phyloP scores from a whole-genome alignment of 2,113 vertebrate species.

The Peromyscus polionotus region DNA sequence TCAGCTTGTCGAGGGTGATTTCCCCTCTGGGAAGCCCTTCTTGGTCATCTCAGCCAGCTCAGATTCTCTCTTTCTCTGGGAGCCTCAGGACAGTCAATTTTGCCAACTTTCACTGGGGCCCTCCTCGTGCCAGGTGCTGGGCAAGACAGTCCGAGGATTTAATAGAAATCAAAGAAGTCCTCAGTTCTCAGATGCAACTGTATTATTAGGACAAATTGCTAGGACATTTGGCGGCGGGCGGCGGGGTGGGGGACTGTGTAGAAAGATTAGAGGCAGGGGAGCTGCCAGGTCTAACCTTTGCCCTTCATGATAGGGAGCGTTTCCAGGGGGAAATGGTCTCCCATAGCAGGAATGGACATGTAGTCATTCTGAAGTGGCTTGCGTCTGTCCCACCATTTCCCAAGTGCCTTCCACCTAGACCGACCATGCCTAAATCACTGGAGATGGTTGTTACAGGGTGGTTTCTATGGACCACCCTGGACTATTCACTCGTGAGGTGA shows the following conservation, averaged over 20 bases:
- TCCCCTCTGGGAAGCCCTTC: slow-evolving; percentile 38
- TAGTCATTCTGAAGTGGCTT: neutral
- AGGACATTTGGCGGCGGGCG: neutral
- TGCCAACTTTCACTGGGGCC: neutral
- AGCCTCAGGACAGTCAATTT: neutral
- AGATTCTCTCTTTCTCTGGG: slow-evolving; percentile 7
- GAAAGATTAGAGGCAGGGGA: neutral
- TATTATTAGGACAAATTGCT: neutral
- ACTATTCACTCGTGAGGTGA: neutral
- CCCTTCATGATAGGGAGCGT: neutral
- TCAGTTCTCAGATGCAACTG: neutral
- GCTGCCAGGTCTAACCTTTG: neutral
- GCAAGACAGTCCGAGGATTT: neutral
- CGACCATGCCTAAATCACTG: neutral
- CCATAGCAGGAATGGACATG: rapidly evolving
- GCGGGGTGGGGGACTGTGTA: neutral
- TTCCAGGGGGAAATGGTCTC: neutral
- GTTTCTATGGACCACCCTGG: neutral
- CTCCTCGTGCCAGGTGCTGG: neutral
- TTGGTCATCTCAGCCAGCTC: neutral
- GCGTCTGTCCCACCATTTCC: neutral
- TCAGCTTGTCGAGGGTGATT: slow-evolving; percentile 49
- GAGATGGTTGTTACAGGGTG: neutral
- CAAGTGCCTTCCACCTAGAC: neutral
- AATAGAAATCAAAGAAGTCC: neutral